phyloP scores from a whole-genome alignment of 1,140 invertebrate species.

The Agrypnia vestita region DNA sequence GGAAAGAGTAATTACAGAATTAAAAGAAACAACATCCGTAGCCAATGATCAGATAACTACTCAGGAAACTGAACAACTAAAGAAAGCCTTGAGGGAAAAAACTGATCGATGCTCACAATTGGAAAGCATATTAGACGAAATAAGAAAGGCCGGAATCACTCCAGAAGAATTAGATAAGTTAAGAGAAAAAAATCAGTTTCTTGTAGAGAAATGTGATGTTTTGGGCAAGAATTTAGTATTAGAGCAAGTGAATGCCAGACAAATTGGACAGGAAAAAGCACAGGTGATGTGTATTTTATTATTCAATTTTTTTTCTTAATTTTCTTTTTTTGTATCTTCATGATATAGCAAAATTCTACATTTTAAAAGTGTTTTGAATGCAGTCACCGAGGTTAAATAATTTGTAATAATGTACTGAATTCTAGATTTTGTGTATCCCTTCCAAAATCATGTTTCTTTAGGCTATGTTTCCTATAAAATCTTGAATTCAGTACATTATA shows the following conservation, averaged over 20 bases:
- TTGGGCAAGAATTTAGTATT: constrained; percentile 75
- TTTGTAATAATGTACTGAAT: too few relatives aligned
- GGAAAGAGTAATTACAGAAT: constrained; percentile 72
- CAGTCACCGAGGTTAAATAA: too few relatives aligned
- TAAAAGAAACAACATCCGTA: constrained; percentile 41
- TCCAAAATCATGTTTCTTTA: too few relatives aligned
- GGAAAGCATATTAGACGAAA: constrained; percentile 58
- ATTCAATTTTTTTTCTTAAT: background rate
- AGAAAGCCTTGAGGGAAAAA: constrained; percentile 68
- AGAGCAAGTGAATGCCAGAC: constrained; percentile 73
- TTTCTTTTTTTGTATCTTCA: too few relatives aligned
- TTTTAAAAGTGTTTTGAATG: too few relatives aligned
- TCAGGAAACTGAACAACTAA: constrained; percentile 44
- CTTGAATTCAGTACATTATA: too few relatives aligned
- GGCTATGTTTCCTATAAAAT: too few relatives aligned
- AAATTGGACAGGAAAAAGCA: constrained; percentile 72
- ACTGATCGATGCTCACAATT: constrained; percentile 66
- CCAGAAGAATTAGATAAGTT: constrained; percentile 65
- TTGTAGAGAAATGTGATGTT: constrained; percentile 76
- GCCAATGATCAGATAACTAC: background rate
- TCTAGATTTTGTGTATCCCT: too few relatives aligned
- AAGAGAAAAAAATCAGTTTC: constrained; percentile 68
- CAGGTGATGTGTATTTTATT: constrained; percentile 62
- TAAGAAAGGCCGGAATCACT: constrained; percentile 45
- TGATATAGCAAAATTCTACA: too few relatives aligned